Percentiles rank a stretch among this genome's conserved stretches.
Conservation (phyloP, 2,113 vertebrate species). For the Pungitius pungitius region DNA sequence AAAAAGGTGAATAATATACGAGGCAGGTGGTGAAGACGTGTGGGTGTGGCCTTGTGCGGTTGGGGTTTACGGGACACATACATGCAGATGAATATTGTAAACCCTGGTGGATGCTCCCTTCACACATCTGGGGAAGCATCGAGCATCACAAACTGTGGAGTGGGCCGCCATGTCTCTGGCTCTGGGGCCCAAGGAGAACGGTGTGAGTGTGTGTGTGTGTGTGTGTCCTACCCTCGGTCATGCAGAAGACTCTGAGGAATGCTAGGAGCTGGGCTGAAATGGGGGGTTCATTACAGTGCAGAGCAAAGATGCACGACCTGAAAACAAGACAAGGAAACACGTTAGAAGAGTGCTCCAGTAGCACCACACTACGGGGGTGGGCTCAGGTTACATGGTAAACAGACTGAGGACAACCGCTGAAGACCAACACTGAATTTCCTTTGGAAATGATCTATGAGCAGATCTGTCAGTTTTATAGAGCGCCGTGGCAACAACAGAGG, state of each 20-base stretch:
- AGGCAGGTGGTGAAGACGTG: conserved; percentile 52
- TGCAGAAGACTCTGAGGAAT: conserved; percentile 97
- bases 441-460: conserved; percentile 49
- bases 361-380: neutral
- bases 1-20: conserved; percentile 70
- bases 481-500: conserved; percentile 48
- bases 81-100: conserved; percentile 70
- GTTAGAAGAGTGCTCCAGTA: neutral
- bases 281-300: conserved; percentile 92
- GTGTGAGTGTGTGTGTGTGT: conserved; percentile 4
- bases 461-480: conserved; percentile 59
- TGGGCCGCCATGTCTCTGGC: conserved; percentile 11
- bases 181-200: neutral
- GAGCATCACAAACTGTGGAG: too few relatives aligned
- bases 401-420: too few relatives aligned
- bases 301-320: conserved; percentile 94
- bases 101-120: conserved; percentile 49
- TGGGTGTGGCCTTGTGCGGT: conserved; percentile 60
- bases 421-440: conserved; percentile 24
- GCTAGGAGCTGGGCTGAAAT: conserved; percentile 96
- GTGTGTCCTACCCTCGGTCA: conserved; percentile 91
- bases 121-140: conserved; percentile 74
- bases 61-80: conserved; percentile 69
- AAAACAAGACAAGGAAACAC: neutral
- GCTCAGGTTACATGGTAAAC: too few relatives aligned